Evolutionary conservation across 2,797 vertebrate genomes (phyloP), one percentile per base, ranked within the genome.

Genomic region (Gambelia wislizenii): DNA sequence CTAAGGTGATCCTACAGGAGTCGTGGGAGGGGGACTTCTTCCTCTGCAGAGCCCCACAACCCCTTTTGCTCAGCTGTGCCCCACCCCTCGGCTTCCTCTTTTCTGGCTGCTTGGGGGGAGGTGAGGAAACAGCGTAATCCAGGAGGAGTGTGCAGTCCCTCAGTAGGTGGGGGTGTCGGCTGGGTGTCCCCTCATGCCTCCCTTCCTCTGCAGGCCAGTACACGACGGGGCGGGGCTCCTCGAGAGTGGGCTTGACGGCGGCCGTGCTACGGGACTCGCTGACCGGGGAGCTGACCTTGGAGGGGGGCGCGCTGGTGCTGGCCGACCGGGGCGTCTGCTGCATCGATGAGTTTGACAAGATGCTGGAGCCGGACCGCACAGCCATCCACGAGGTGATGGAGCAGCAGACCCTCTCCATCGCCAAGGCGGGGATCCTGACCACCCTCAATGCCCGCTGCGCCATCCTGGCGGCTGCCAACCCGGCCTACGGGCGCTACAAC

Each of bases 311-410:
- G 0, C 89, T 99, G 76, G 99, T 99, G 27, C 95, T 99, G 85
- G 99, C 99, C 0, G 98, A 99, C 96, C 96, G 94, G 85, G 99
- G 99, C 0, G 95, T 99, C 27, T 99, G 98, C 95, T 99, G 98
- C 94, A 99, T 99, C 0, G 99, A 99, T 0, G 99, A 99, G 94
- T 99, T 99, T 80, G 99, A 99, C 93, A 99, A 99, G 94, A 99
- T 99, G 99, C 97, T 98, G 0, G 99, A 99, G 2, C 95, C 96
- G 0, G 98, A 99, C 94, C 98, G 99, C 59, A 98, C 98, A 0
- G 98, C 99, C 91, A 98, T 99, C 93, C 98, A 99, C 0, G 98
- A 99, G 92, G 99, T 98, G 87, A 99, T 99, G 99, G 99, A 99
- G 49, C 98, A 99, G 95, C 99, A 99, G 96, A 99, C 98, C 59